These are phyloP conservation scores for Sciurus niger DNA, from an alignment of 2,113 vertebrate genomes.

Conservation along the genomic window DNA sequence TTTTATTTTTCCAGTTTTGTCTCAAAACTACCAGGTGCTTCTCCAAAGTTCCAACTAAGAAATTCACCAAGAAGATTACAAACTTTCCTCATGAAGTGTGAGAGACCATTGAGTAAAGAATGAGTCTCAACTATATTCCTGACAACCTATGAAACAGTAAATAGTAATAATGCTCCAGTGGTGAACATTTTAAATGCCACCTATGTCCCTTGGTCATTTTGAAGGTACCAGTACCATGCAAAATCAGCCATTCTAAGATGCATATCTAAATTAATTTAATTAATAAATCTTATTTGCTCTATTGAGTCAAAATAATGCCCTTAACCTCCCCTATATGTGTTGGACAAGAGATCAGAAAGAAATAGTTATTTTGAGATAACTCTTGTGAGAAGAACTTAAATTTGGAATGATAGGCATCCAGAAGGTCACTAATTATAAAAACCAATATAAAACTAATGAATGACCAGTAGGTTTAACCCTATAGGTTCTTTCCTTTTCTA, in stretches of 20 bases:
- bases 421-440: neutral
- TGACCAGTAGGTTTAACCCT: neutral
- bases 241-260: neutral
- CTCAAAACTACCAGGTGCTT: neutral
- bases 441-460: neutral
- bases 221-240: neutral
- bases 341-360: neutral
- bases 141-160: neutral
- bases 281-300: neutral
- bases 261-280: neutral
- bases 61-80: neutral
- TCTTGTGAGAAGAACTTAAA: neutral
- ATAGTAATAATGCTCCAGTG: neutral
- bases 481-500: neutral
- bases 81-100: neutral
- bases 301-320: neutral
- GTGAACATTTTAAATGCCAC: neutral
- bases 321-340: neutral
- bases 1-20: neutral
- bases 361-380: neutral
- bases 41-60: neutral
- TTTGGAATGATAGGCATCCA: neutral
- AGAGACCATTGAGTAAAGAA: neutral
- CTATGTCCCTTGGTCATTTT: neutral
- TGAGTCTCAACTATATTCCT: neutral